A percentile compares a stretch with the other conserved stretches of the same genome.
Conservation (phyloP, 2,888 invertebrate species). For the Lagria hirta region DNA sequence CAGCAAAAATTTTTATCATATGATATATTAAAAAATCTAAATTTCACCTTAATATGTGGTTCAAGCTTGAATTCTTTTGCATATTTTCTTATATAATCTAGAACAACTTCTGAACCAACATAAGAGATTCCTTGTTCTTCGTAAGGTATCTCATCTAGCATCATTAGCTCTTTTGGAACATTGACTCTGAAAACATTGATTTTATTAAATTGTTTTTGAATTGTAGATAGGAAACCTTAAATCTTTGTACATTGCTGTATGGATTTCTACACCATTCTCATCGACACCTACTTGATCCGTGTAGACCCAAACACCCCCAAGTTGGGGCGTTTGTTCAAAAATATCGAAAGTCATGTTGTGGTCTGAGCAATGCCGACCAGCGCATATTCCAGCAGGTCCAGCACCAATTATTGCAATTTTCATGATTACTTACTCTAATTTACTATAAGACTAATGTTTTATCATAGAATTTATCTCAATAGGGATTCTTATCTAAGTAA, state of each 20-base stretch:
- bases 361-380: constrained; percentile 42
- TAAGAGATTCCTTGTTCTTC: constrained; percentile 65
- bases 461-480: too few relatives aligned
- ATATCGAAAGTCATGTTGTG: constrained; percentile 59
- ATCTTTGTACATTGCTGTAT: constrained; percentile 79
- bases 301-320: constrained; percentile 82
- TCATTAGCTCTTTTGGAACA: constrained; percentile 80
- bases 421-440: constrained; percentile 25
- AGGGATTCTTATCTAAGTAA: too few relatives aligned
- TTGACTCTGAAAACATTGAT: constrained; percentile 60
- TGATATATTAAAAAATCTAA: too few relatives aligned
- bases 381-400: constrained; percentile 40
- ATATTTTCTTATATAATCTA: constrained; percentile 69
- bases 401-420: constrained; percentile 43
- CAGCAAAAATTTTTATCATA: constrained; percentile 24
- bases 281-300: constrained; percentile 65
- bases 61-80: constrained; percentile 64
- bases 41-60: constrained; percentile 62
- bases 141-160: constrained; percentile 70
- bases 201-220: not conserved
- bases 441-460: too few relatives aligned
- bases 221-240: too few relatives aligned
- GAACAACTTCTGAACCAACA: constrained; percentile 66
- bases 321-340: constrained; percentile 66
- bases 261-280: constrained; percentile 67